Base-by-base conservation (phyloP, 2,888 invertebrate species). In the Limnephilus marmoratus region DNA sequence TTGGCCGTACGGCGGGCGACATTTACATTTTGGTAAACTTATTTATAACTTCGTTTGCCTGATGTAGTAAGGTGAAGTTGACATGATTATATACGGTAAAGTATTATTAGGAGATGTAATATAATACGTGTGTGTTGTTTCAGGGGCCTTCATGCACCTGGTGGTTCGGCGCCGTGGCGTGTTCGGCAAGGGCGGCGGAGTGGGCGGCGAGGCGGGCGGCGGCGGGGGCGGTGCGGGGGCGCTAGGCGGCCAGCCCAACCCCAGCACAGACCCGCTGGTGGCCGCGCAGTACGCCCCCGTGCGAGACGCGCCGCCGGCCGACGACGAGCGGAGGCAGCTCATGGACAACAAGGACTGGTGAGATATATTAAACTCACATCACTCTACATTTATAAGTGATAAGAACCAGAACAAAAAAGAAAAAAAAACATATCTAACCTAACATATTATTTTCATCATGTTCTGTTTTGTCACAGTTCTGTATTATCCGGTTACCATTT, bases 271-370 rank as follows among this genome's bases (percentile, higher is more conserved):
- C 96, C 97, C 97, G 68, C 95, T 98, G 94, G 97, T 98, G 90
- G 97, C 97, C 0, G 97, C 97, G 68, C 98, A 98, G 95, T 98
- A 98, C 95, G 97, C 97, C 87, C 97, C 97, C 0, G 97, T 98
- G 31, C 97, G 97, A 81, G 98, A 98, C 95, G 97, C 97, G 94
- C 97, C 97, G 86, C 96, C 97, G 3, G 96, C 97, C 24, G 97
- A 96, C 95, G 97, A 96, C 94, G 98, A 98, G 94, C 97, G 97
- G 94, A 96, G 97, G 94, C 97, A 97, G 95, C 96, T 98, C 94
- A 98, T 98, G 97, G 97, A 97, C 94, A 97, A 97, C 95, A 97
- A 97, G 95, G 97, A 97, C 94, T 97, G 97, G 97, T 97, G 95
- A 96, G 95, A 94, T n/a, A 41, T 12, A 45, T 45, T 45, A 12